Base-by-base conservation (phyloP, 2,888 invertebrate species). In the Xestia sexstrigata region DNA sequence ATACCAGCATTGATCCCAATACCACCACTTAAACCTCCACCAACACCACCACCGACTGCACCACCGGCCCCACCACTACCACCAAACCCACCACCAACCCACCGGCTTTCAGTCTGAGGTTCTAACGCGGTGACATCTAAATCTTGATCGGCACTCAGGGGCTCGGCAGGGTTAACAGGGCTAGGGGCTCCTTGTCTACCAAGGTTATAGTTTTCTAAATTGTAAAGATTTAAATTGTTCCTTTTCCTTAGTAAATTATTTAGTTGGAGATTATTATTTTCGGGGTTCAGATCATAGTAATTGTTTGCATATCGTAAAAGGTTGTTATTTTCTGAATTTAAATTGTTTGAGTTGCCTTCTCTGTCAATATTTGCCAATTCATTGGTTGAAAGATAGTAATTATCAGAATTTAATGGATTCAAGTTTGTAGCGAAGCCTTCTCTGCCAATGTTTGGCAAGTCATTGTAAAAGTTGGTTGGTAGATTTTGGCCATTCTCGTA, bases 231-330 rank as follows among this genome's bases (percentile, higher is more conserved):
- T 15, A 63, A 63, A 63, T 30, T 20, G 20, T 75, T 62, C 3
- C 76, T 15, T 63, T 76, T 9, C 5, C 62, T 75, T 17, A 23
- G 42, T 42, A 72, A 63, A 49, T 72, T 55, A 65, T 63, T 52
- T 62, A 7, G 23, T 23, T 35, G 47, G 11, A 47, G 7, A 47
- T 35, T 60, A 47, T 55, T n/a, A 23, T 60, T 39, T 49, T n/a
- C n/a, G 0, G 13, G 17, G 23, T 23, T 26, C 0, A 20, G 20
- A 47, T n/a, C 20, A 26, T 39, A 39, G 17, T 39, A 39, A 11
- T 11, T 42, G 42, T 62, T 55, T 11, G 55, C n/a, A n/a, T n/a
- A 4, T 1, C 2, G 9, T 11, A 70, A 20, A 2, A 47, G 2
- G n/a, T 70, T 70, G 7, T 30, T 74, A 20, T 23, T 47, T 55